Base-by-base conservation (phyloP, 2,113 vertebrate species). In the Aegypius monachus region DNA sequence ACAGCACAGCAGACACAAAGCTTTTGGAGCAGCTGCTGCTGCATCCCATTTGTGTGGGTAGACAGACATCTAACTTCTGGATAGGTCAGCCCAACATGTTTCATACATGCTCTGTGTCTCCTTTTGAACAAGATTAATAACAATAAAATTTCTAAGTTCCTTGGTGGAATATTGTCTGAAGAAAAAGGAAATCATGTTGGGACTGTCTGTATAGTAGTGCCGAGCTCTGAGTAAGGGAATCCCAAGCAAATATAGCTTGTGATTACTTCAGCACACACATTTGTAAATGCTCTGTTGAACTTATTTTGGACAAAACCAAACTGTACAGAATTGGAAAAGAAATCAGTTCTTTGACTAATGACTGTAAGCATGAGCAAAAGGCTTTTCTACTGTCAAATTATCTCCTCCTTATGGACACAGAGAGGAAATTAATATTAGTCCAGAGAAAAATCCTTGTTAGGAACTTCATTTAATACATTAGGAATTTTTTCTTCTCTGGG, bases 301-400 rank as follows among this genome's bases (percentile, higher is more conserved):
- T 97, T 97, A 75, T 95, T 97, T 95, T 26, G 92, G 55, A 81
- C 92, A 97, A 96, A 93, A 71, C 15, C 70, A 89, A 97, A 97
- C 91, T 53, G 40, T 63, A 67, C 59, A 85, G 89, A 95, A 96
- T 80, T 97, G 83, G 29, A 80, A 97, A 87, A 88, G 10, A 96
- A 97, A 96, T 95, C 71, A 82, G 53, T 89, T 96, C 55, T 96
- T 97, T 96, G 50, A 52, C 95, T 95, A 97, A 94, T 96, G 92
- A 95, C 90, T 81, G 79, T 92, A 97, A 97, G 80, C 79, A 79
- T 52, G 48, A 96, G 77, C 63, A 94, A 95, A 97, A 95, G 13
- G 6, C 83, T 96, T 94, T 97, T 93, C 81, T 94, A 21, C 91
- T 96, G 91, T 95, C 77, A 91, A 90, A 95, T 91, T 96, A 82